Conservation (phyloP, 2,113 vertebrate genomes). For the Mugil cephalus region DNA sequence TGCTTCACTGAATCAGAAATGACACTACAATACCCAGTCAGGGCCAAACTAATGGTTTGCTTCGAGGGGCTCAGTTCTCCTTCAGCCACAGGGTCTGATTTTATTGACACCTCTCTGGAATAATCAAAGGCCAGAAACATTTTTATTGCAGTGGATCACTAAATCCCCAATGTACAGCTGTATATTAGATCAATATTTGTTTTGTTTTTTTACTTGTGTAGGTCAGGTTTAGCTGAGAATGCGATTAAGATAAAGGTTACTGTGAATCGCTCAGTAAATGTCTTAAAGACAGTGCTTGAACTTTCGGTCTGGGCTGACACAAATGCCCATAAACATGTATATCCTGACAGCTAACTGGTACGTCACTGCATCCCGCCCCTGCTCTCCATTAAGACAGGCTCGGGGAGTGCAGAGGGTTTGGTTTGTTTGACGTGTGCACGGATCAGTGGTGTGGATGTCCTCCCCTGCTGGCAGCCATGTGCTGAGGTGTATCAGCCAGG, state of each 20-base stretch:
- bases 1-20: too few relatives aligned
- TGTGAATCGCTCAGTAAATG: too few relatives aligned
- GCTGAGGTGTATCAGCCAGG: constrained; percentile 49
- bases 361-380: neutral
- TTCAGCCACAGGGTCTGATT: too few relatives aligned
- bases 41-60: too few relatives aligned
- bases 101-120: too few relatives aligned
- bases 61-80: too few relatives aligned
- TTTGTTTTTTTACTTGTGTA: neutral
- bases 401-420: neutral
- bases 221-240: neutral
- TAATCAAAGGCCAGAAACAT: too few relatives aligned
- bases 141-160: neutral
- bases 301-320: neutral
- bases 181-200: neutral
- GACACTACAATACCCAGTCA: too few relatives aligned
- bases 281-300: neutral
- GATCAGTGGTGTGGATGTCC: constrained; percentile 64
- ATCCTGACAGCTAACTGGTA: neutral
- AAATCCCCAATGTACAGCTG: neutral
- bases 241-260: neutral
- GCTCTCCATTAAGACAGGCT: constrained; percentile 7
- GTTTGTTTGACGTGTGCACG: constrained; percentile 62
- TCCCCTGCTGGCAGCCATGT: constrained; percentile 70
- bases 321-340: neutral